phyloP scores from a whole-genome alignment of 1,140 invertebrate genomes.

The Forficula auricularia region DNA sequence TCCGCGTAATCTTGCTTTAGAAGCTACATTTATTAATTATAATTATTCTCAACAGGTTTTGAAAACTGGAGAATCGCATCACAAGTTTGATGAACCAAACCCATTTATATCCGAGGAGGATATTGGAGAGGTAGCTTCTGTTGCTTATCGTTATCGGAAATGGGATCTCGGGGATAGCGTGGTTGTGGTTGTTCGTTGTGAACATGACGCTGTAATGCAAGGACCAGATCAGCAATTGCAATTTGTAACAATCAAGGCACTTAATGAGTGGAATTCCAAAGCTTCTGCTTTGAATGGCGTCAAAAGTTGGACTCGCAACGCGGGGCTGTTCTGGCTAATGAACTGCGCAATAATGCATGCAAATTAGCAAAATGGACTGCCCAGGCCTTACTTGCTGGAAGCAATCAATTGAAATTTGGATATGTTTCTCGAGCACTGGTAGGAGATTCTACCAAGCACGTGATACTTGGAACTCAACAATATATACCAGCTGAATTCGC shows the following conservation, averaged over 20 bases:
- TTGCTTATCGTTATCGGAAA: conserved; percentile 91
- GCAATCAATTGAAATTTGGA: conserved; percentile 97
- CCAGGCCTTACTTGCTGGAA: conserved; percentile 86
- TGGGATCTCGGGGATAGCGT: conserved; percentile 92
- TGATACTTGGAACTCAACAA: conserved; percentile 95
- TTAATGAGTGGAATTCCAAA: conserved; percentile 54
- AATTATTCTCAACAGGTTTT: conserved; percentile 97
- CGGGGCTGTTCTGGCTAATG: conserved; percentile 94
- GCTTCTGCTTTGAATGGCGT: conserved; percentile 90
- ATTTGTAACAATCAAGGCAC: conserved; percentile 83
- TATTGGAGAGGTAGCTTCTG: conserved; percentile 74
- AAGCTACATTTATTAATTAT: conserved; percentile 98
- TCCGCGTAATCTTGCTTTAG: conserved; percentile 84
- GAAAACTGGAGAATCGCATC: conserved; percentile 57
- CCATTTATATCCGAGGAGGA: conserved; percentile 88
- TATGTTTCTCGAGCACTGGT: conserved; percentile 90
- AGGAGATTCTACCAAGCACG: conserved; percentile 87
- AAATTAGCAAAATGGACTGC: conserved; percentile 99
- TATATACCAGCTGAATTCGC: conserved; percentile 98
- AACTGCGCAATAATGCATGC: conserved; percentile 94
- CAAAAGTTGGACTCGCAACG: conserved; percentile 93
- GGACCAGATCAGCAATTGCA: conserved; percentile 82
- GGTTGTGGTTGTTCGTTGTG: conserved; percentile 79
- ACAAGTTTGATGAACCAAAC: conserved; percentile 80
- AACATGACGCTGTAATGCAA: conserved; percentile 87